Conservation (phyloP, 2,113 vertebrate genomes). For the Arenaria interpres region DNA sequence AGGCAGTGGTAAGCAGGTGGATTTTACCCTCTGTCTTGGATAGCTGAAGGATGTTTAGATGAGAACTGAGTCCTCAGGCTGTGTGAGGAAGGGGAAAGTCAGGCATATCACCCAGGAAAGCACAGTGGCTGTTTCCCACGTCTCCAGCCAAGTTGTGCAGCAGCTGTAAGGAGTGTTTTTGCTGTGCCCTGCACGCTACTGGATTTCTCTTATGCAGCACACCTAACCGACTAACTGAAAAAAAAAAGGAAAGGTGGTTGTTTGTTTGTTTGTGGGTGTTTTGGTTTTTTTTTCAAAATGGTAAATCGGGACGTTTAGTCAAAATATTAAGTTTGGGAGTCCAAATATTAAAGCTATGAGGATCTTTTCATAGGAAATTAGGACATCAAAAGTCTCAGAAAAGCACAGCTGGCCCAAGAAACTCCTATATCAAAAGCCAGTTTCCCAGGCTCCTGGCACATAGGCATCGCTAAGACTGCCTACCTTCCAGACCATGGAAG, state of each 20-base stretch:
- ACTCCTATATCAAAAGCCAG: not conserved
- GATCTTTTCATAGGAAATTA: not conserved
- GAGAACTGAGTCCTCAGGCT: not conserved
- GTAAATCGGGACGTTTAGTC: not conserved
- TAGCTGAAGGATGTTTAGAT: not conserved
- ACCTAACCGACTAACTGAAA: not conserved
- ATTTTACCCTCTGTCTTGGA: not conserved
- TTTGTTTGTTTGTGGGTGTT: too few relatives aligned
- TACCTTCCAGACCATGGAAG: not conserved
- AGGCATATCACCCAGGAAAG: not conserved
- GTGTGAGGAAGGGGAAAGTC: not conserved
- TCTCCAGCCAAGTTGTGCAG: not conserved
- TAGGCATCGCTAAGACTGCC: not conserved
- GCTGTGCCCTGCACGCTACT: not conserved
- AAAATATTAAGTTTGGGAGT: not conserved
- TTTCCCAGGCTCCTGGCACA: not conserved
- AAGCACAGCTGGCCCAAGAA: not conserved
- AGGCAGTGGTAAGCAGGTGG: not conserved
- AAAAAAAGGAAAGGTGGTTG: too few relatives aligned
- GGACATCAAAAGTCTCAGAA: not conserved
- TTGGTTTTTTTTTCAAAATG: not conserved
- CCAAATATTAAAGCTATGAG: not conserved
- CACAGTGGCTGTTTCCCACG: rapidly evolving
- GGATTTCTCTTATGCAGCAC: not conserved
- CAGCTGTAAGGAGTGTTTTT: not conserved